Conservation (phyloP, 1,140 invertebrate species). For the Drosophila fuyamai region DNA sequence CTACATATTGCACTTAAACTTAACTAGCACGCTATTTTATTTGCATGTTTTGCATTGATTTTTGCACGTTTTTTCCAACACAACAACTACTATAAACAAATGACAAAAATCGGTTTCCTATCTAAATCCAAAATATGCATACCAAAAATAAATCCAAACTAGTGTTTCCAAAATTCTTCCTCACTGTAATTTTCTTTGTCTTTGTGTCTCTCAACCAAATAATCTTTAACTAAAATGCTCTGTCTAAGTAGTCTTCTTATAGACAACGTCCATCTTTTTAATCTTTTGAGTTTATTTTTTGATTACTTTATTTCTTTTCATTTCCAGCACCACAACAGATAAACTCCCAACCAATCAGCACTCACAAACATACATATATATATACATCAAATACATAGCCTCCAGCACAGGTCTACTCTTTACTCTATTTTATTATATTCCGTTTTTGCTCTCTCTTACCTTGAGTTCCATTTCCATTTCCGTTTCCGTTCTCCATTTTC, state of each 20-base stretch:
- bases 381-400: conserved; percentile 7
- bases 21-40: conserved; percentile 39
- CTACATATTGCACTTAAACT: conserved; percentile 20
- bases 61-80: conserved; percentile 47
- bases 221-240: conserved; percentile 20
- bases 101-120: conserved; percentile 81
- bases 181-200: conserved; percentile 39
- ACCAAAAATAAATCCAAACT: conserved; percentile 45
- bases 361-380: conserved; percentile 4
- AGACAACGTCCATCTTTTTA: conserved; percentile 47
- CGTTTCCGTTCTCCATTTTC: conserved; percentile 43
- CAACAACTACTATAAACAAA: conserved; percentile 24
- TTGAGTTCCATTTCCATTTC: conserved; percentile 47
- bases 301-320: conserved; percentile 44
- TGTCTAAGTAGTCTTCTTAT: conserved; percentile 55
- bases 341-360: conserved; percentile 47
- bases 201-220: conserved; percentile 30
- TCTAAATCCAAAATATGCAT: conserved; percentile 65
- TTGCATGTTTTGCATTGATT: conserved; percentile 26
- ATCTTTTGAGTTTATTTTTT: conserved; percentile 28
- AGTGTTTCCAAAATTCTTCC: conserved; percentile 41
- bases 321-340: conserved; percentile 69
- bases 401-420: conserved; percentile 24
- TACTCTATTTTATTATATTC: conserved; percentile 21
- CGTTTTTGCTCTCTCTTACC: conserved; percentile 23